A percentile compares a stretch with the other conserved stretches of the same genome.
Evolutionary conservation across 2,113 vertebrate species (phyloP).

Genomic region (Epinephelus lanceolatus): DNA sequence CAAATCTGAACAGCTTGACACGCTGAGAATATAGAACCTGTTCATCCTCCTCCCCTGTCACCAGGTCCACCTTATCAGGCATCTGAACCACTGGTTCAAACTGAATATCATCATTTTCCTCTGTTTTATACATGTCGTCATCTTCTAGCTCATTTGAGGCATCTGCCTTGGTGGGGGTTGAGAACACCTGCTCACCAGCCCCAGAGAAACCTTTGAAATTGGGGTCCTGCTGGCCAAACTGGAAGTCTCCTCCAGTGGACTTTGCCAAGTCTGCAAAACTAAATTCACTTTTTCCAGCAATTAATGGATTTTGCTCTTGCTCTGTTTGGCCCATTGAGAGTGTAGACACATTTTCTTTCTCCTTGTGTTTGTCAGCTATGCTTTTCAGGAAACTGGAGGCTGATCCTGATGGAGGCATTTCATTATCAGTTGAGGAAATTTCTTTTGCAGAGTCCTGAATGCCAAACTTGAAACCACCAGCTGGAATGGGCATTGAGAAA

Average conservation of each 20-base stretch:
- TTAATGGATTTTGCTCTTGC: conserved; percentile 81
- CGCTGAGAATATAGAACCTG: conserved; percentile 92
- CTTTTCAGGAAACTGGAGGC: conserved; percentile 82
- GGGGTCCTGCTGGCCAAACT: conserved; percentile 90
- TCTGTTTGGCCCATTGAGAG: conserved; percentile 18
- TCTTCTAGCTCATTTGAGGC: conserved; percentile 86
- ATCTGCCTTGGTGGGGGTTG: conserved; percentile 76
- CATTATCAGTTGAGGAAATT: conserved; percentile 52
- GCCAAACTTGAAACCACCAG: conserved; percentile 92
- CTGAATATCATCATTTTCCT: conserved; percentile 96
- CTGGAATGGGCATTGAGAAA: conserved; percentile 85
- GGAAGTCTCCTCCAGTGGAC: conserved; percentile 85
- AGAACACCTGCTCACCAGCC: conserved; percentile 91
- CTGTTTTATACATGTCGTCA: conserved; percentile 94
- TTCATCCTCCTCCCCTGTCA: conserved; percentile 98
- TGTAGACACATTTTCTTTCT: conserved; percentile 76
- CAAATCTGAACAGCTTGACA: conserved; percentile 96
- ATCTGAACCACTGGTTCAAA: conserved; percentile 98
- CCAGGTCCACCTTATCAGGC: conserved; percentile 95
- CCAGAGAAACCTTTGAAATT: conserved; percentile 92
- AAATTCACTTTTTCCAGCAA: conserved; percentile 86
- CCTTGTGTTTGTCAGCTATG: conserved; percentile 86
- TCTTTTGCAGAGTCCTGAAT: conserved; percentile 85
- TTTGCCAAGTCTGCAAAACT: conserved; percentile 95
- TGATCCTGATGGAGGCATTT: conserved; percentile 67